These are phyloP conservation scores for Rhea pennata DNA, from an alignment of 2,113 vertebrate species.

Conservation along the genomic window DNA sequence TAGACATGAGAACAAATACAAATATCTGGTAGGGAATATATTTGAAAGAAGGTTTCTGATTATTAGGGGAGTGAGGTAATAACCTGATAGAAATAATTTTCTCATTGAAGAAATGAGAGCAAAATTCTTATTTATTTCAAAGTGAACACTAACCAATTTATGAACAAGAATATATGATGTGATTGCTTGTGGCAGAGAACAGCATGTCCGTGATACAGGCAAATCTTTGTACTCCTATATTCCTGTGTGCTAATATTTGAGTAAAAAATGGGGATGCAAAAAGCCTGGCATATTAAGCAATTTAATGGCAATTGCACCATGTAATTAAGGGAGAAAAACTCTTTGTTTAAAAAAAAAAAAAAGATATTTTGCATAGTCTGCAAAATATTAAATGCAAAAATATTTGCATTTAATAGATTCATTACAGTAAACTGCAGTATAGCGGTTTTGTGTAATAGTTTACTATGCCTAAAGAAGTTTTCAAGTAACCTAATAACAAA, in stretches of 20 bases:
- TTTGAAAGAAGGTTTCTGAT: not conserved
- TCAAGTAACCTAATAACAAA: not conserved
- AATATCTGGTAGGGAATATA: not conserved
- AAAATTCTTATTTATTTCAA: not conserved
- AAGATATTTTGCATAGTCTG: not conserved
- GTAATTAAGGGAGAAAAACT: not conserved
- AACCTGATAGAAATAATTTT: not conserved
- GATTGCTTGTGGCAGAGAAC: not conserved
- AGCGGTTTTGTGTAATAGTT: not conserved
- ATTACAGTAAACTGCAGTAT: not conserved
- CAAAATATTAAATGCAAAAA: no score
- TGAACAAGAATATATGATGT: fast-evolving
- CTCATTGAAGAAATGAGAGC: not conserved
- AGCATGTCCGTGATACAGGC: not conserved
- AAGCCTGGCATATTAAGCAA: not conserved
- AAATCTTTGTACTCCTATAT: not conserved
- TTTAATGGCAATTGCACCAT: not conserved
- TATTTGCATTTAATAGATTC: not conserved
- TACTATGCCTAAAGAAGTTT: not conserved
- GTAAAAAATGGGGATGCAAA: not conserved
- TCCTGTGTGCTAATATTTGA: not conserved
- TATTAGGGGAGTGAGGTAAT: not conserved
- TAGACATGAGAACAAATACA: not conserved
- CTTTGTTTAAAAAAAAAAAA: not conserved
- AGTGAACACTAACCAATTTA: not conserved